Conservation (phyloP, 1,140 invertebrate genomes). For the Delia radicum region DNA sequence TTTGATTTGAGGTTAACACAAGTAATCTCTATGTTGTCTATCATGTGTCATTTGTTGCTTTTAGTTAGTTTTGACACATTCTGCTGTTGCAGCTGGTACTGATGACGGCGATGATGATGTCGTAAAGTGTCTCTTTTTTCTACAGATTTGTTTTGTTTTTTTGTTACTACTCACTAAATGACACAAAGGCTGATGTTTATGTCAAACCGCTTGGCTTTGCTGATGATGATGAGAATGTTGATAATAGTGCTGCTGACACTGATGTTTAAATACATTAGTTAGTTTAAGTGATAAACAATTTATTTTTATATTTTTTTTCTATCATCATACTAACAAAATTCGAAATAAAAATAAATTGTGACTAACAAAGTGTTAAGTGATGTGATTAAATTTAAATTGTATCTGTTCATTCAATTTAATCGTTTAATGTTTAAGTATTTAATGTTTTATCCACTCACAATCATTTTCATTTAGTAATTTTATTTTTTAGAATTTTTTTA, state of each 20-base stretch:
- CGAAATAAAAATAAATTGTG: neutral
- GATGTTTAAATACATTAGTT: constrained; percentile 2
- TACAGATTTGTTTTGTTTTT: neutral
- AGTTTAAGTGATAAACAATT: too few relatives aligned
- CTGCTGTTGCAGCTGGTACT: neutral
- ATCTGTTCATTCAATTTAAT: neutral
- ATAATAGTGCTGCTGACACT: neutral
- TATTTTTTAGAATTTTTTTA: neutral
- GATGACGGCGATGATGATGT: neutral
- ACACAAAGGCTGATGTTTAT: neutral
- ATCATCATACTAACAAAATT: neutral
- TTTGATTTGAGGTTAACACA: neutral
- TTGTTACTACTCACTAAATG: neutral
- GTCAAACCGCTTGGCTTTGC: neutral
- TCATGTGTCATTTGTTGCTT: constrained; percentile 4
- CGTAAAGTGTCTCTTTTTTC: neutral
- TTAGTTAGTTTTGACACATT: neutral
- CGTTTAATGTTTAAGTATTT: neutral
- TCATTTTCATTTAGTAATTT: neutral
- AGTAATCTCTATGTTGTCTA: neutral
- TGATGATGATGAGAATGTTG: neutral
- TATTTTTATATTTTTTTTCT: neutral
- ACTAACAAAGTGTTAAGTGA: neutral
- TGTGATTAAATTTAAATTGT: neutral
- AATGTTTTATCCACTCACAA: neutral